These are phyloP conservation scores for Amphipyra tragopoginis DNA, from an alignment of 2,888 invertebrate species.

Conservation along the genomic window DNA sequence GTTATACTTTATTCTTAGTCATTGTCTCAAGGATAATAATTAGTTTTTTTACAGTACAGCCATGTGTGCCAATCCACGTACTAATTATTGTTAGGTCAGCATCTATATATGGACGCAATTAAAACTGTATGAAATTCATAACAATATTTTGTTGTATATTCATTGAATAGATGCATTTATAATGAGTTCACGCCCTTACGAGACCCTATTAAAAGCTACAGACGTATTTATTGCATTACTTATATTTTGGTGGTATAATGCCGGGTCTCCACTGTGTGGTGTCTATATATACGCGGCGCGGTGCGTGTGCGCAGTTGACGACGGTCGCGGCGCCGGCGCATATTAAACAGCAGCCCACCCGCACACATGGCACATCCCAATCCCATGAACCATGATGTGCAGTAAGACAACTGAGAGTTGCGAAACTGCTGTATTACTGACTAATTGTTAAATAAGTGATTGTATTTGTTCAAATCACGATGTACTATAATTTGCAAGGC, in stretches of 20 bases:
- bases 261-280: neutral
- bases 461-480: no score
- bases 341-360: conserved; percentile 36
- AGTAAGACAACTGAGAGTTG: neutral
- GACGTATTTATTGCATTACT: neutral
- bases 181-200: neutral
- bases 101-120: conserved; percentile 33
- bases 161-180: conserved; percentile 15
- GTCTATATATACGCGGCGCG: conserved; percentile 2
- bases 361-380: neutral
- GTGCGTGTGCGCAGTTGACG: conserved; percentile 3
- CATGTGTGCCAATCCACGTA: conserved; percentile 25
- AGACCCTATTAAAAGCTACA: conserved; percentile 9
- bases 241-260: neutral
- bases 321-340: conserved; percentile 26
- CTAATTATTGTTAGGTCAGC: conserved; percentile 23
- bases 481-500: no score
- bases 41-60: conserved; percentile 34
- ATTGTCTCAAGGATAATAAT: conserved; percentile 38
- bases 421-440: neutral
- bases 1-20: conserved; percentile 46
- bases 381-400: neutral
- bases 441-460: neutral
- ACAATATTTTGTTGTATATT: conserved; percentile 35
- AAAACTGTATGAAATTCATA: conserved; percentile 36